These are phyloP conservation scores for Symphodus melops DNA, from an alignment of 2,113 vertebrate genomes.

Conservation along the genomic window DNA sequence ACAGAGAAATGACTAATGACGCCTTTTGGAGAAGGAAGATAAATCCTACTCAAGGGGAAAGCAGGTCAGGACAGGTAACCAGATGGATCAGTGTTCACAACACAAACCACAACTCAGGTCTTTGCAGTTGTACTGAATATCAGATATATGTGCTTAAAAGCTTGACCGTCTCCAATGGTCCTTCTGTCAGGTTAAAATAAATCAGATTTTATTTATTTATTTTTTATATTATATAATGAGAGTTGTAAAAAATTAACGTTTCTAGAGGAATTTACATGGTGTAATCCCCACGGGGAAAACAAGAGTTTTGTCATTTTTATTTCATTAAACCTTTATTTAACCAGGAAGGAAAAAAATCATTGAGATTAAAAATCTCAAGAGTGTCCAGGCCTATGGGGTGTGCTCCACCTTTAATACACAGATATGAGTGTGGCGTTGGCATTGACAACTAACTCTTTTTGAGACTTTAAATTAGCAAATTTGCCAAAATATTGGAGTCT, in stretches of 20 bases:
- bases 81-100: slow-evolving; percentile 32
- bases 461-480: not conserved
- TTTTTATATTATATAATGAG: too few species aligned
- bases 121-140: not conserved
- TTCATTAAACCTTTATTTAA: too few species aligned
- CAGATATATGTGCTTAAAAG: not conserved
- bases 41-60: slow-evolving; percentile 48
- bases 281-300: not conserved
- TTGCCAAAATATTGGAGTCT: not conserved
- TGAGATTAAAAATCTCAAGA: too few species aligned
- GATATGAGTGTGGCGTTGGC: not conserved
- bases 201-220: too few species aligned
- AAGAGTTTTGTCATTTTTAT: not conserved
- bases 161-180: too few species aligned
- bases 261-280: not conserved
- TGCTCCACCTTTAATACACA: not conserved
- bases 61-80: slow-evolving; percentile 42
- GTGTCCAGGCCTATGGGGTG: not conserved
- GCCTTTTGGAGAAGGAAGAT: slow-evolving; percentile 41
- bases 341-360: too few species aligned
- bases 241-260: not conserved
- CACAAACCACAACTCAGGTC: slow-evolving; percentile 14
- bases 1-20: slow-evolving; percentile 52
- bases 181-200: too few species aligned
- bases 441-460: not conserved